Conservation (phyloP, 2,113 vertebrate species). For the Pithys albifrons region DNA sequence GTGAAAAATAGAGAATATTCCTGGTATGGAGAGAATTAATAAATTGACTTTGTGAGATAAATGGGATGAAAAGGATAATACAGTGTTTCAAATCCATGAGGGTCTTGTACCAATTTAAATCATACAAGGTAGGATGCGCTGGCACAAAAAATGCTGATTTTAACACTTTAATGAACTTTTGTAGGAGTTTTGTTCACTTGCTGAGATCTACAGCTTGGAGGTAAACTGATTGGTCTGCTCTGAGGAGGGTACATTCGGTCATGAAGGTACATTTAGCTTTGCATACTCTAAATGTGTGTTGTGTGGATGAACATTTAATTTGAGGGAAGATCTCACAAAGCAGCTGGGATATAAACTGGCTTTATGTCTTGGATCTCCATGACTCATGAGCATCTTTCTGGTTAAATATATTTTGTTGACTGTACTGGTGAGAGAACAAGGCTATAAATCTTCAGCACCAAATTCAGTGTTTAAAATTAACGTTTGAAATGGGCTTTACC, state of each 20-base stretch:
- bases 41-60: slow-evolving; percentile 4
- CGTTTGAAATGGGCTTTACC: background rate
- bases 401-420: background rate
- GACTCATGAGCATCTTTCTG: background rate
- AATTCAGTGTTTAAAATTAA: slow-evolving; percentile 14
- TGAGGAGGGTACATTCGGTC: background rate
- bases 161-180: background rate
- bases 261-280: background rate
- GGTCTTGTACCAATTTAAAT: slow-evolving; percentile 51
- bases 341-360: background rate
- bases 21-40: slow-evolving; percentile 19
- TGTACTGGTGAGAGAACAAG: background rate
- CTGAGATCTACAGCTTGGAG: background rate
- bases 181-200: background rate
- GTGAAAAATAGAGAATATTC: slow-evolving; percentile 30
- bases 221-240: background rate
- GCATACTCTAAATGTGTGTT: background rate
- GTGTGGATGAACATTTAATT: background rate
- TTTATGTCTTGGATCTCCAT: background rate
- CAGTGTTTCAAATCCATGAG: background rate
- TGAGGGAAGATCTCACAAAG: background rate
- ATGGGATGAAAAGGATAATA: slow-evolving; percentile 32
- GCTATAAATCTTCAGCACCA: background rate
- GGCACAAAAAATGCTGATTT: background rate
- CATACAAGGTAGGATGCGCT: background rate